Evolutionary conservation across 2,888 invertebrate species (phyloP).

Genomic region (Andrena praecox): DNA sequence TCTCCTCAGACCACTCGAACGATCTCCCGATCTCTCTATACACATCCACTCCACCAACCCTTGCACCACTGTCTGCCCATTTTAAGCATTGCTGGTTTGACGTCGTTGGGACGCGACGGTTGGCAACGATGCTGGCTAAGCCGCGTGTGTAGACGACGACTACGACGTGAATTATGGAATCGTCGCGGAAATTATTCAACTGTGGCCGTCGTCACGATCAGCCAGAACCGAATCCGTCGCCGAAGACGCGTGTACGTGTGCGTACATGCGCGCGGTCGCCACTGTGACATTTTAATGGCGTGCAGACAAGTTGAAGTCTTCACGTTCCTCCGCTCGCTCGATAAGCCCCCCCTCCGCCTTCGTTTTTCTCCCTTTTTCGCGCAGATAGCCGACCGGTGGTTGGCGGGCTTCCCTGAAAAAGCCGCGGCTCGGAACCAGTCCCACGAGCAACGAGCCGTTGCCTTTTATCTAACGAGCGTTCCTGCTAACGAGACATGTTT

Average conservation of each 20-base stretch:
- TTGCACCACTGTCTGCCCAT: constrained; percentile 31
- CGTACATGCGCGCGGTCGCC: constrained; percentile 13
- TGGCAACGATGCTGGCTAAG: constrained; percentile 44
- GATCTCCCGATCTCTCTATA: constrained; percentile 49
- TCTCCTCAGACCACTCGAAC: no score
- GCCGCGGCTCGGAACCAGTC: constrained; percentile 46
- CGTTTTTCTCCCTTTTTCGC: constrained; percentile 28
- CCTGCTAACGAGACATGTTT: constrained; percentile 49
- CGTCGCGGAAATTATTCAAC: constrained; percentile 69
- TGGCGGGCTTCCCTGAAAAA: constrained; percentile 30
- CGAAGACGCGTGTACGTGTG: constrained; percentile 23
- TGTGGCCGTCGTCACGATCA: constrained; percentile 71
- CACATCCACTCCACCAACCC: constrained; percentile 49
- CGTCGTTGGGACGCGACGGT: constrained; percentile 25
- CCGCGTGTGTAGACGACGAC: constrained; percentile 63
- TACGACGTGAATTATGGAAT: constrained; percentile 71
- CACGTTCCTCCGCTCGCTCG: constrained; percentile 54
- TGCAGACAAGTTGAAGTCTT: constrained; percentile 67
- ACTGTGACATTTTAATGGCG: constrained; percentile 68
- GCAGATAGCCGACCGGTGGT: constrained; percentile 5
- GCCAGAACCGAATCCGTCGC: constrained; percentile 63
- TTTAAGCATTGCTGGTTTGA: constrained; percentile 39
- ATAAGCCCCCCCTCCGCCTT: constrained; percentile 45
- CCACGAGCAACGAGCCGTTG: constrained; percentile 41
- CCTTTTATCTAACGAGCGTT: constrained; percentile 52